These are phyloP conservation scores for Tadarida brasiliensis DNA, from an alignment of 2,797 vertebrate genomes.

Conservation along the genomic window DNA sequence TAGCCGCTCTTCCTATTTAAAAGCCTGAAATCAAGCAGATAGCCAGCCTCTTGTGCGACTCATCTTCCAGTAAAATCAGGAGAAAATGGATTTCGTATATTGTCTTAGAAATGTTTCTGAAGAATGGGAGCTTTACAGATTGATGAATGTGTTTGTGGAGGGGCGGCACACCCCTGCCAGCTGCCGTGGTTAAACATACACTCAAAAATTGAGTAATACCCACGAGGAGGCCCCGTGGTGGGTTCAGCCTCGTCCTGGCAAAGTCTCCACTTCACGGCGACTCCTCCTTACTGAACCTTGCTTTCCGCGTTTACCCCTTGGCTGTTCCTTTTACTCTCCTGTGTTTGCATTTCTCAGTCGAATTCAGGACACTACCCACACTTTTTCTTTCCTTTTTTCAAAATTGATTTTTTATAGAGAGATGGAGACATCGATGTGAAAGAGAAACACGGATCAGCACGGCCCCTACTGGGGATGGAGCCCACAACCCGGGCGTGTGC, in stretches of 20 bases:
- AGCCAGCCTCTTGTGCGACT: conserved; percentile 65
- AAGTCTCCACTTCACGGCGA: rapidly evolving
- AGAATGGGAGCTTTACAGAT: conserved; percentile 44
- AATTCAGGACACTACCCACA: background rate
- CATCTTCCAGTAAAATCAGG: conserved; percentile 68
- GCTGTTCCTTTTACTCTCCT: background rate
- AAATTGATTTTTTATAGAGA: no score
- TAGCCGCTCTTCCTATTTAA: conserved; percentile 70
- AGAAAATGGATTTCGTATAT: conserved; percentile 70
- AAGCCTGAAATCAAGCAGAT: conserved; percentile 77
- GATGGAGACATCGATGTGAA: no score
- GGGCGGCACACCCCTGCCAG: conserved; percentile 14
- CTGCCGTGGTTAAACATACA: background rate
- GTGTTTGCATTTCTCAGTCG: background rate
- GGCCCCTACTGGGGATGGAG: no score
- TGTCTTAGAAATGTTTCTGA: conserved; percentile 74
- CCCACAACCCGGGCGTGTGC: no score
- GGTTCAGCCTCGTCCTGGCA: background rate
- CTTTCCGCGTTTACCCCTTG: background rate
- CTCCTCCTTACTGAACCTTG: background rate
- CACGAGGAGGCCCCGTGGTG: rapidly evolving
- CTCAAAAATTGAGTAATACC: background rate
- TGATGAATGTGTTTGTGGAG: conserved; percentile 60
- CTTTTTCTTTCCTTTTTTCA: background rate
- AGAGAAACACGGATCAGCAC: no score